Percentiles rank a stretch among this genome's conserved stretches.
Conservation (phyloP, 1,140 invertebrate genomes). For the Cydia pomonella region DNA sequence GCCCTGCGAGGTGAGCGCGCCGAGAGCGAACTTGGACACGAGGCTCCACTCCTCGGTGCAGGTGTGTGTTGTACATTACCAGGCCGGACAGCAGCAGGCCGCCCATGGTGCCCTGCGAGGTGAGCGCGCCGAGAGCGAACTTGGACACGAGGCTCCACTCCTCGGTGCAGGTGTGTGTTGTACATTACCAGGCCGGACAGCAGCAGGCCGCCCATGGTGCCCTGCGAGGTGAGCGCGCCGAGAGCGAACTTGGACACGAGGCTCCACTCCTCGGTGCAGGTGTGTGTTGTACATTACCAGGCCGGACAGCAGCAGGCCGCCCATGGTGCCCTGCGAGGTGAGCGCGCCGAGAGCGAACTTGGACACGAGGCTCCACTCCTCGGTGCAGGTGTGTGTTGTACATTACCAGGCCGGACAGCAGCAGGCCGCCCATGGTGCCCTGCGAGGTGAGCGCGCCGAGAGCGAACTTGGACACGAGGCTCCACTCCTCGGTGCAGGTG, state of each 20-base stretch:
- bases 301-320: slow-evolving; percentile 90
- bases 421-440: slow-evolving; percentile 91
- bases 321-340: slow-evolving; percentile 92
- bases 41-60: slow-evolving; percentile 88
- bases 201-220: slow-evolving; percentile 91
- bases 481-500: slow-evolving; percentile 88
- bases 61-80: no score
- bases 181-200: slow-evolving; percentile 90
- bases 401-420: slow-evolving; percentile 91
- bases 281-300: slow-evolving; percentile 88
- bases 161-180: no score
- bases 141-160: slow-evolving; percentile 89
- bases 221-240: slow-evolving; percentile 90
- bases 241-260: slow-evolving; percentile 88
- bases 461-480: slow-evolving; percentile 87
- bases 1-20: slow-evolving; percentile 90
- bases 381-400: no score
- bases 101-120: slow-evolving; percentile 93
- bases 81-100: slow-evolving; percentile 92
- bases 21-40: slow-evolving; percentile 87
- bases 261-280: slow-evolving; percentile 88
- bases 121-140: slow-evolving; percentile 88
- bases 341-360: slow-evolving; percentile 89
- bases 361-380: slow-evolving; percentile 89
- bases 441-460: slow-evolving; percentile 90